Conservation (phyloP, 2,113 vertebrate genomes). For the Poecile atricapillus region DNA sequence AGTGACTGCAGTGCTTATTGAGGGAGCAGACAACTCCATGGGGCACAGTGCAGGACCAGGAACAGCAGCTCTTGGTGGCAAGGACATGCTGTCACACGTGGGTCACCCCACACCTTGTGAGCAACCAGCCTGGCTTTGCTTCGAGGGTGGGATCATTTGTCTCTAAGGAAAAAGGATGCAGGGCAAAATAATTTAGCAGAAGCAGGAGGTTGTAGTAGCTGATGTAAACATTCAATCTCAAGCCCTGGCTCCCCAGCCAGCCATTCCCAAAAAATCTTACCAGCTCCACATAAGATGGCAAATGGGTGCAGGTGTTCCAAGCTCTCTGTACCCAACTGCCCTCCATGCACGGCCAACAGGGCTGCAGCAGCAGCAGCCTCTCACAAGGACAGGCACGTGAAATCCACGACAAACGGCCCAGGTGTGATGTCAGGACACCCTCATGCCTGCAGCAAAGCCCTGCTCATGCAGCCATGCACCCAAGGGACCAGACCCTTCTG, state of each 20-base stretch:
- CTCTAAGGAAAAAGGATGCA: not conserved
- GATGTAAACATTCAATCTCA: not conserved
- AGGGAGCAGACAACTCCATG: not conserved
- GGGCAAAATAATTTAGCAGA: not conserved
- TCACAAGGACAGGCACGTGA: not conserved
- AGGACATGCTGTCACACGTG: not conserved
- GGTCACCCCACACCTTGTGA: not conserved
- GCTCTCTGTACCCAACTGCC: too few species aligned
- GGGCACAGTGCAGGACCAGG: not conserved
- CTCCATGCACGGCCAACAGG: accelerated
- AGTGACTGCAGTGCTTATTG: not conserved
- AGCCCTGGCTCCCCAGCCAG: not conserved
- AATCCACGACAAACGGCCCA: accelerated
- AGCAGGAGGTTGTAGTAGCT: not conserved
- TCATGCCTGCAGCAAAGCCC: not conserved
- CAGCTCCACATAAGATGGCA: accelerated
- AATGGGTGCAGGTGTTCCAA: accelerated
- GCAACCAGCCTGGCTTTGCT: not conserved
- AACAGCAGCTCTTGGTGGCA: not conserved
- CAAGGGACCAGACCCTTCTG: not conserved
- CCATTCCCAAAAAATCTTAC: not conserved
- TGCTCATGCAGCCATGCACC: not conserved
- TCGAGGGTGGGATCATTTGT: not conserved
- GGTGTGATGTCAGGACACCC: not conserved
- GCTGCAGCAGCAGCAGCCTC: not conserved